Evolutionary conservation across 2,113 vertebrate species (phyloP), one percentile per base, ranked within the genome.

Genomic region (Chaetodon auriga): DNA sequence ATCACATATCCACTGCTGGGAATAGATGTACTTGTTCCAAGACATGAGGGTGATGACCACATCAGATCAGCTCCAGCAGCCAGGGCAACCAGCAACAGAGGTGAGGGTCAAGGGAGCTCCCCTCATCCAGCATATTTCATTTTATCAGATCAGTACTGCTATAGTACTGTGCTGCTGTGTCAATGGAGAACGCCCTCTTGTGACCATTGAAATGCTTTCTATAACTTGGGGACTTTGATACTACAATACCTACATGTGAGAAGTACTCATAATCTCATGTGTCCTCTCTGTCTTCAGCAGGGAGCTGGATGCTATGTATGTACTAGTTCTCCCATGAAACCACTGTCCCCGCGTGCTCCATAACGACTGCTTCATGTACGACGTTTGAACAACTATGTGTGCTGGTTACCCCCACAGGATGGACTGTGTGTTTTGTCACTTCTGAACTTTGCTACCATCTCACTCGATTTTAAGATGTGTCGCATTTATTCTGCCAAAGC

Each of bases 41-140:
- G 12, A 38, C 21, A 25, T 35, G 11, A 76, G 18, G 45, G 16
- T 61, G 83, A 74, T 69, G 12, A 74, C 30, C 57, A 76, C 38
- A 14, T 30, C 23, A 72, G 53, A 23, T 79, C 7, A 16, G 38
- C 15, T 23, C 25, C 0, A 13, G 3, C 6, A n/a, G 21, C 49
- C 21, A 45, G 35, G 68, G 61, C 35, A 51, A 66, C 35, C 0
- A 71, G 57, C 3, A 45, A 21, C 14, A 57, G 14, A 46, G 21
- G 7, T n/a, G 23, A 79, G 45, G 48, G 21, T 68, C 36, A 49
- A 61, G 7, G 46, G 1, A 21, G 30, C 23, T 30, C 30, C 30
- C 30, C 30, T 19, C 21, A 49, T 35, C 25, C 15, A 10, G 53
- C 35, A 30, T 30, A 13, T 5, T 21, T 25, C 23, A 41, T 53